Base-by-base conservation (phyloP, 2,797 vertebrate species). In the Micromesistius poutassou region DNA sequence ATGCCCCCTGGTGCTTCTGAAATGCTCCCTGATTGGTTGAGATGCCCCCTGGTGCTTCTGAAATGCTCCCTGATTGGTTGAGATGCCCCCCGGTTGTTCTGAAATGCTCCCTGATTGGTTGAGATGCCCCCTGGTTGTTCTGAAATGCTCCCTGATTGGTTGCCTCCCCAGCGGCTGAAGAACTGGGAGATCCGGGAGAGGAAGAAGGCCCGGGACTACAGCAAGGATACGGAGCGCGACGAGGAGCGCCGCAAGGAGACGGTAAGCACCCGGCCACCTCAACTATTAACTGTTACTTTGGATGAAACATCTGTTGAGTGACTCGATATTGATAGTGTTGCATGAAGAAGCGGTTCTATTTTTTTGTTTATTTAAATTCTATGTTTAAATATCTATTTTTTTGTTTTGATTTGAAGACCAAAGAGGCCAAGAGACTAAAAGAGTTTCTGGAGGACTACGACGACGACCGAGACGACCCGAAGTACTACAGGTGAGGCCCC, bases 371-470 rank as follows among this genome's bases (percentile, higher is more conserved):
- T n/a, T n/a, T n/a, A n/a, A n/a, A n/a, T n/a, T n/a, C n/a, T 7
- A 10, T 31, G 5, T 66, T 13, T 33, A 50, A 66, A 35, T n/a
- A 50, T 0, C 22, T 30, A 4, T 19, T 4, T 73, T 1, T 82
- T 4, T 79, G 12, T 81, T 83, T 78, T 8, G 74, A 55, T 76
- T 42, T 77, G 86, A 88, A 99, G 98, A 95, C 96, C 85, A 99
- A 99, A 95, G 98, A 99, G 95, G 98, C 96, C 77, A 99, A 99
- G 90, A 91, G 98, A 81, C 91, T 99, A 72, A 99, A 99, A 90
- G 98, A 99, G 87, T 99, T 99, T 88, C 94, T 99, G 80, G 98
- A 99, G 89, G 98, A 99, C 89, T 99, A 99, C 78, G 98, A 99
- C 79, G 98, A 99, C 75, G 97, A 98, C 86, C 87, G 98, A 91